phyloP scores from a whole-genome alignment of 2,888 invertebrate species.

The Leucophora obtusa region DNA sequence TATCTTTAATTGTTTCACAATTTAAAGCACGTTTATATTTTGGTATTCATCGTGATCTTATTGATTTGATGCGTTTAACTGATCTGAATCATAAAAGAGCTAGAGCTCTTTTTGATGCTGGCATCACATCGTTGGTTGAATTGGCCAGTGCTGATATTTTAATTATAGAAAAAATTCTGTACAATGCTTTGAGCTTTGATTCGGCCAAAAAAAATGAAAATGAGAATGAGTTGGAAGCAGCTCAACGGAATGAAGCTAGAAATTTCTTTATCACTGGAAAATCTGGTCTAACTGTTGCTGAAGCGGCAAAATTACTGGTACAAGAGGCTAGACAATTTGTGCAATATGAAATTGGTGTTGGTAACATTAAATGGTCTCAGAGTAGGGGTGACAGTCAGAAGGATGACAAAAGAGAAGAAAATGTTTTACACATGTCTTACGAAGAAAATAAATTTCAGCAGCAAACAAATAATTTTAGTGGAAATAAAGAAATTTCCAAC shows the following conservation, averaged over 20 bases:
- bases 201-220: slow-evolving; percentile 87
- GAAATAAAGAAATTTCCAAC: not conserved
- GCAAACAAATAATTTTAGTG: slow-evolving; percentile 15
- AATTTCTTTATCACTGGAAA: slow-evolving; percentile 89
- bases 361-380: slow-evolving; percentile 84
- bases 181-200: slow-evolving; percentile 90
- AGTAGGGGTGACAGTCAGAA: not conserved
- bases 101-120: slow-evolving; percentile 88
- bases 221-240: slow-evolving; percentile 83
- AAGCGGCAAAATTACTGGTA: slow-evolving; percentile 89
- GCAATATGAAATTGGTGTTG: slow-evolving; percentile 86
- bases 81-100: slow-evolving; percentile 91
- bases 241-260: slow-evolving; percentile 84
- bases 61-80: slow-evolving; percentile 92
- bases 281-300: slow-evolving; percentile 87
- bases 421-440: slow-evolving; percentile 66
- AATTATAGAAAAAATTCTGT: slow-evolving; percentile 87
- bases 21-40: slow-evolving; percentile 97
- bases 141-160: slow-evolving; percentile 87
- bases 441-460: slow-evolving; percentile 58
- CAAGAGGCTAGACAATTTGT: slow-evolving; percentile 86
- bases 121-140: slow-evolving; percentile 87
- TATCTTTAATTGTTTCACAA: slow-evolving; percentile 92
- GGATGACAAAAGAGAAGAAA: not conserved
- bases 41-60: slow-evolving; percentile 93